phyloP scores from a whole-genome alignment of 2,888 invertebrate genomes.

The Gymnosoma rotundatum region DNA sequence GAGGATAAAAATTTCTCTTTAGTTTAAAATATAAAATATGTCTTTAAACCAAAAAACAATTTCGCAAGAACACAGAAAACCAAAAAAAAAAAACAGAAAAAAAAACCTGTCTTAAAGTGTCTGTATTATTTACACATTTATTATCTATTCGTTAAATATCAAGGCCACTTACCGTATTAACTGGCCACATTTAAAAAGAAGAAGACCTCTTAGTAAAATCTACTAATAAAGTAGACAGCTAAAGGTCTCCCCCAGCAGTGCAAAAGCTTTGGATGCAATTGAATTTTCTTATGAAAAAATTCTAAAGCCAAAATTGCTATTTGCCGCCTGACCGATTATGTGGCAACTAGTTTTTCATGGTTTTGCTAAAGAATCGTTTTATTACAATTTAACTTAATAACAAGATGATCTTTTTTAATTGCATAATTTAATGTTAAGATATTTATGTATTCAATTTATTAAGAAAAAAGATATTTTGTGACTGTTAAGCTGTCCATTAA shows the following conservation, averaged over 20 bases:
- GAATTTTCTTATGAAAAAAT: slow-evolving; percentile 24
- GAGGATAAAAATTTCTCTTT: slow-evolving; percentile 4
- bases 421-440: slow-evolving; percentile 10
- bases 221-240: background rate
- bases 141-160: slow-evolving; percentile 60
- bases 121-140: slow-evolving; percentile 59
- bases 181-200: slow-evolving; percentile 32
- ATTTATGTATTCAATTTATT: slow-evolving; percentile 29
- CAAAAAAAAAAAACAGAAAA: background rate
- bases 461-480: background rate
- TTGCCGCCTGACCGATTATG: slow-evolving; percentile 9
- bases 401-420: slow-evolving; percentile 46
- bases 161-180: slow-evolving; percentile 54
- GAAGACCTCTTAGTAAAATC: background rate
- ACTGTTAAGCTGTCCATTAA: background rate
- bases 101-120: slow-evolving; percentile 18
- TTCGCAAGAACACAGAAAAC: slow-evolving; percentile 19
- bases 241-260: background rate
- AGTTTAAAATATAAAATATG: slow-evolving; percentile 2
- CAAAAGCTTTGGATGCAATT: slow-evolving; percentile 8
- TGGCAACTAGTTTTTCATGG: slow-evolving; percentile 10
- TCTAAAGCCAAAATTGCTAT: background rate
- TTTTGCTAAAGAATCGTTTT: slow-evolving; percentile 11
- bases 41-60: slow-evolving; percentile 21
- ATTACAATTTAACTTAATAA: background rate